Evolutionary conservation across 2,113 vertebrate species (phyloP).

Genomic region (Pterocles burchelli): DNA sequence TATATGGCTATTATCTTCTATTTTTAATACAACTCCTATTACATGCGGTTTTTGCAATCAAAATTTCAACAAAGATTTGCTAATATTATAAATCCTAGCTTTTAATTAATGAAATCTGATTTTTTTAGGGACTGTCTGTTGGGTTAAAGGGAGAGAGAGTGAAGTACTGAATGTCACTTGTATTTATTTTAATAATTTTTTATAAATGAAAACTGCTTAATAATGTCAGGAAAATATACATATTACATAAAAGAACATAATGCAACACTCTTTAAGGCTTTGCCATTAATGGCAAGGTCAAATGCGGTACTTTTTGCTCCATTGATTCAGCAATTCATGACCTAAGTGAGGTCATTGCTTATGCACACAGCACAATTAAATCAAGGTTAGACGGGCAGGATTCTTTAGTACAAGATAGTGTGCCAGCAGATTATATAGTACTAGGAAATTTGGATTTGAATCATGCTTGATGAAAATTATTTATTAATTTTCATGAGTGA

Average conservation of each 20-base stretch:
- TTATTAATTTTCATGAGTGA: background rate
- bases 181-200: conserved; percentile 3
- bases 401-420: conserved; percentile 54
- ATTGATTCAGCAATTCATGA: conserved; percentile 66
- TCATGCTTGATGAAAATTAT: background rate
- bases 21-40: conserved; percentile 35
- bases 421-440: conserved; percentile 23
- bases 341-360: conserved; percentile 67
- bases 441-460: conserved; percentile 27
- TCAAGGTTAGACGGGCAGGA: conserved; percentile 71
- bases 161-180: background rate
- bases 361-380: conserved; percentile 65
- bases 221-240: background rate
- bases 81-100: background rate
- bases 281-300: conserved; percentile 71
- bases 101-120: background rate
- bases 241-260: conserved; percentile 25
- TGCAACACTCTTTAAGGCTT: conserved; percentile 29
- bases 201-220: background rate
- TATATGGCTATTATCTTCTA: background rate
- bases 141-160: background rate
- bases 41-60: conserved; percentile 12
- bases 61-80: conserved; percentile 19
- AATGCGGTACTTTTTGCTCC: conserved; percentile 62
- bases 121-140: background rate